Evolutionary conservation across 2,797 vertebrate genomes (phyloP).

Genomic region (Scolopax rusticola): DNA sequence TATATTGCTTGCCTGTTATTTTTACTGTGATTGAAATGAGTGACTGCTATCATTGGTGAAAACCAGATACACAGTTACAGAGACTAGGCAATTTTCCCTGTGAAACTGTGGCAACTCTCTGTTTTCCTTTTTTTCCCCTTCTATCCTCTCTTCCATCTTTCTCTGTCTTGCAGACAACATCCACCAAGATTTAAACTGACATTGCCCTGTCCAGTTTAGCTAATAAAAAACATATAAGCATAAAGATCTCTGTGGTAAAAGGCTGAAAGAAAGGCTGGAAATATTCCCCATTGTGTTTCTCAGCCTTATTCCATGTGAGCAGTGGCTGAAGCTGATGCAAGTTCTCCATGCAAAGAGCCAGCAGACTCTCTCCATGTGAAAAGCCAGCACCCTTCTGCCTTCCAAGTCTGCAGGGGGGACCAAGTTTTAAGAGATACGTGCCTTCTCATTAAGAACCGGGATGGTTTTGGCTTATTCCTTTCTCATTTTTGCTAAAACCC

Average conservation of each 20-base stretch:
- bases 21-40: not conserved
- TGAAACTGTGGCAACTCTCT: not conserved
- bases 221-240: not conserved
- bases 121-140: not conserved
- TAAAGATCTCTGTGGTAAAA: not conserved
- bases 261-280: not conserved
- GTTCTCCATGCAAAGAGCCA: slow-evolving; percentile 1
- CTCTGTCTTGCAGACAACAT: not conserved
- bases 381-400: not conserved
- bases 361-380: not conserved
- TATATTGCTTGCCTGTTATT: slow-evolving; percentile 26
- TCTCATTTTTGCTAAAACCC: not conserved
- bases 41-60: not conserved
- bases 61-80: not conserved
- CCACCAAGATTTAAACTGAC: not conserved
- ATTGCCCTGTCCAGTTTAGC: not conserved
- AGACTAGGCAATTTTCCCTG: not conserved
- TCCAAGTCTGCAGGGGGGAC: slow-evolving; percentile 14
- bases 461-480: not conserved
- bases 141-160: not conserved
- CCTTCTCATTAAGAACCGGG: not conserved
- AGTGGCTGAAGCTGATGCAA: not conserved
- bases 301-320: not conserved
- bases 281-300: not conserved
- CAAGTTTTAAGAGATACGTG: not conserved